These are phyloP conservation scores for Microcebus griseorufus DNA, from an alignment of 2,113 vertebrate genomes.

Conservation along the genomic window DNA sequence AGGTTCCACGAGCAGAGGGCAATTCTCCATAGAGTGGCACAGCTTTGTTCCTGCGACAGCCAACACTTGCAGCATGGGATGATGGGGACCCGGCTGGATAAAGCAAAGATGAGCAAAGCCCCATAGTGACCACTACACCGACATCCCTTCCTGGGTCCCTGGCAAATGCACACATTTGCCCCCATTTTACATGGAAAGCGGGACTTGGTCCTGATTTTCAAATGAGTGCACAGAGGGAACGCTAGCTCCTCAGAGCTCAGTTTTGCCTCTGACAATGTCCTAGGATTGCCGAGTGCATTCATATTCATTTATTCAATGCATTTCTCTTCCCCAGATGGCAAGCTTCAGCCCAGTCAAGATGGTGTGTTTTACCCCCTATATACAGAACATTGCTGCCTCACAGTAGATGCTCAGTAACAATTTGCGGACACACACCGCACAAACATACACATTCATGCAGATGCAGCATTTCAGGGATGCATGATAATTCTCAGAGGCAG, in stretches of 20 bases:
- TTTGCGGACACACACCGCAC: fast-evolving
- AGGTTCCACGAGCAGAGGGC: neutral
- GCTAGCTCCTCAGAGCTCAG: neutral
- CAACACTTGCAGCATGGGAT: too few species aligned
- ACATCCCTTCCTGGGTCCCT: too few species aligned
- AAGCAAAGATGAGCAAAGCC: neutral
- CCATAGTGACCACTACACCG: neutral
- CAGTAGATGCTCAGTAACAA: neutral
- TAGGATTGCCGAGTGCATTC: too few species aligned
- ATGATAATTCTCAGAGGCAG: neutral
- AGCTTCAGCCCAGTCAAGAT: neutral
- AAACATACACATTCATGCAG: neutral
- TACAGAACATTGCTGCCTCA: too few species aligned
- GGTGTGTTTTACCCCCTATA: fast-evolving
- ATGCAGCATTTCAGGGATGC: neutral
- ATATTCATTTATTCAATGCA: too few species aligned
- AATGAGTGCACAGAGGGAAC: neutral
- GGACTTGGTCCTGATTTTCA: neutral
- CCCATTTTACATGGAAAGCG: neutral
- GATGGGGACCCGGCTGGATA: neutral
- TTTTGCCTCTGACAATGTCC: neutral
- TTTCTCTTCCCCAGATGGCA: neutral
- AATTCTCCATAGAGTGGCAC: neutral
- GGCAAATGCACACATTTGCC: neutral
- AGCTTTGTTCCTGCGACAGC: neutral